Evolutionary conservation across 2,113 vertebrate species (phyloP).

Genomic region (Pionites leucogaster): DNA sequence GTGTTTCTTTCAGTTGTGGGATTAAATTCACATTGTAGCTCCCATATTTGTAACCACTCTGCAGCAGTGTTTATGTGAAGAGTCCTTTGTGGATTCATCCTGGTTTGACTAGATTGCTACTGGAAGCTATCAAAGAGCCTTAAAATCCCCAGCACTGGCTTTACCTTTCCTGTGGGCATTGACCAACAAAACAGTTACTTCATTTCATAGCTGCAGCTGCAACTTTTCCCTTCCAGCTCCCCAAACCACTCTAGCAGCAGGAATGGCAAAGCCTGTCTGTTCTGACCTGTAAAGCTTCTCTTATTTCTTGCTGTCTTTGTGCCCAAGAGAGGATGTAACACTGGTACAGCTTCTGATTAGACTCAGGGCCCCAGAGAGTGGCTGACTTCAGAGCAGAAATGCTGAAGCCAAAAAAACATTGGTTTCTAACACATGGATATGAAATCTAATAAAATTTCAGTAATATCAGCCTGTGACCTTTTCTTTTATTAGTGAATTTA

Average conservation of each 20-base stretch:
- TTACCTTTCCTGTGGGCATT: constrained; percentile 57
- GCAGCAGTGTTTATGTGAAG: constrained; percentile 3
- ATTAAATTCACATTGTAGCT: constrained; percentile 28
- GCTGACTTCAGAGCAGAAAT: constrained; percentile 45
- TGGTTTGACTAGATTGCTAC: constrained; percentile 52
- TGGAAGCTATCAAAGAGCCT: constrained; percentile 38
- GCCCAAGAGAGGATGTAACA: constrained; percentile 39
- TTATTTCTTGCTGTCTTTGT: constrained; percentile 57
- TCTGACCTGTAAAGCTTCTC: constrained; percentile 63
- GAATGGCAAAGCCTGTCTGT: constrained; percentile 38
- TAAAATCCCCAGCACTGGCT: constrained; percentile 10
- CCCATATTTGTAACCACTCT: constrained; percentile 31
- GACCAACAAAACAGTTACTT: constrained; percentile 41
- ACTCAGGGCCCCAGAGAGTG: constrained; percentile 9
- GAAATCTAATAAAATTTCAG: constrained; percentile 78
- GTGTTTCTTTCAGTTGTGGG: background rate
- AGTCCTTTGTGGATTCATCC: constrained; percentile 13
- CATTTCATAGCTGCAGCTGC: constrained; percentile 17
- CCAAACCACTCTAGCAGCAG: background rate
- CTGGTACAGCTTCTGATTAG: constrained; percentile 23
- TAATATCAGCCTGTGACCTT: constrained; percentile 76
- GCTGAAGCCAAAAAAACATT: constrained; percentile 62
- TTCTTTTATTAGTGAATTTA: constrained; percentile 77
- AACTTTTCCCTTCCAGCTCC: constrained; percentile 47
- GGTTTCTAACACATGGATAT: constrained; percentile 68